phyloP scores from a whole-genome alignment of 2,888 invertebrate species.

The Torymus aiolomorphi region DNA sequence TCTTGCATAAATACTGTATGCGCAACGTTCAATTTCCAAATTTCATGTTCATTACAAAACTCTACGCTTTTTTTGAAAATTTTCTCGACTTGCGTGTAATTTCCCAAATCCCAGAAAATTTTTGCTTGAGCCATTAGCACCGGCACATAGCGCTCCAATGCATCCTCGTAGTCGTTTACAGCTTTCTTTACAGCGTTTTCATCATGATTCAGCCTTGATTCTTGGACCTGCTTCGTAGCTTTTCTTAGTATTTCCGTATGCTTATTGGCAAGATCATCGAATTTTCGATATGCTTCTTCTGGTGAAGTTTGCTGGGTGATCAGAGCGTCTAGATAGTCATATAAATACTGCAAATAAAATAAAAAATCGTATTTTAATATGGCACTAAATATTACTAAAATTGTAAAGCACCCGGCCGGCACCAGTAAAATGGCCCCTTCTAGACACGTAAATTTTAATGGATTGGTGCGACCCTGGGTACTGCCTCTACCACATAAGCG shows the following conservation, averaged over 20 bases:
- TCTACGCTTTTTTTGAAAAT: conserved; percentile 98
- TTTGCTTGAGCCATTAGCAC: conserved; percentile 99
- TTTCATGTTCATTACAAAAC: conserved; percentile 97
- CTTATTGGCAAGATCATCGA: conserved; percentile 94
- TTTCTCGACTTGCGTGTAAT: conserved; percentile 96
- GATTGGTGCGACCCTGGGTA: too few species aligned
- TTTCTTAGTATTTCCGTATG: conserved; percentile 93
- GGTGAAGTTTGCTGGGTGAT: conserved; percentile 98
- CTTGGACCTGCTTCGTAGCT: conserved; percentile 95
- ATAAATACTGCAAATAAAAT: conserved; percentile 82
- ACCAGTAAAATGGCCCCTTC: too few species aligned
- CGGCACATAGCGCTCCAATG: conserved; percentile 94
- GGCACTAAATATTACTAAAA: too few species aligned
- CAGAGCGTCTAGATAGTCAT: conserved; percentile 96
- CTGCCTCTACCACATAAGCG: too few species aligned
- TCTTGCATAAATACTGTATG: conserved; percentile 99
- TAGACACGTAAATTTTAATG: too few species aligned
- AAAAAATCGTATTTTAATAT: conserved; percentile 8
- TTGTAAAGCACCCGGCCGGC: too few species aligned
- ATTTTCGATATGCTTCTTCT: conserved; percentile 95
- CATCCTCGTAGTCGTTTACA: conserved; percentile 93
- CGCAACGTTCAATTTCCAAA: conserved; percentile 98
- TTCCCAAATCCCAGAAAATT: conserved; percentile 98
- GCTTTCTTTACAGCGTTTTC: conserved; percentile 93
- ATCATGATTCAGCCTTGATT: conserved; percentile 91